These are phyloP conservation scores for Pocota personata DNA, from an alignment of 2,888 invertebrate genomes.

Conservation along the genomic window DNA sequence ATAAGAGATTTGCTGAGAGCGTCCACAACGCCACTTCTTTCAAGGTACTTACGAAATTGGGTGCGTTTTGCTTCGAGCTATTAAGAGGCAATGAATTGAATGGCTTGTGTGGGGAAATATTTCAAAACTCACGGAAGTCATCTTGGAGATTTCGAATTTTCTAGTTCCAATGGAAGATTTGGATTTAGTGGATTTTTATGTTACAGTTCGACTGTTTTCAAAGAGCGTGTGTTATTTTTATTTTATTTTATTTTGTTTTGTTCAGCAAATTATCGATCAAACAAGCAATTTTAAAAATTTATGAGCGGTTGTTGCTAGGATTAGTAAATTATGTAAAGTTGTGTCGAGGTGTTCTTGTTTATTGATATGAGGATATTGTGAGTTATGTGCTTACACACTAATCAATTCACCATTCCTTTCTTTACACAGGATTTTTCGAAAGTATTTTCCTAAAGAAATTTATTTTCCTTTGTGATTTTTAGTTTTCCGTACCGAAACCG, in stretches of 20 bases:
- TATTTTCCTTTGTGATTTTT: no score
- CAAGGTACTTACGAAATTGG: constrained; percentile 82
- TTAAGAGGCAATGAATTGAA: not conserved
- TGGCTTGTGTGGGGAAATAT: not conserved
- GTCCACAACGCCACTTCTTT: constrained; percentile 82
- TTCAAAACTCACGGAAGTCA: constrained; percentile 79
- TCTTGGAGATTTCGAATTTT: constrained; percentile 56
- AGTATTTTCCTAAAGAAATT: no score
- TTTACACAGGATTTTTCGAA: no score
- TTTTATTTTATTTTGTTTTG: constrained; percentile 6
- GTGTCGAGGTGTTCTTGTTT: not conserved
- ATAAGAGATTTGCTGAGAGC: constrained; percentile 81
- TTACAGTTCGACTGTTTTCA: not conserved
- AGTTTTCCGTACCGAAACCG: no score
- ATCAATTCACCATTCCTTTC: no score
- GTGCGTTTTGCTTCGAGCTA: constrained; percentile 82
- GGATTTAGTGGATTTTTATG: not conserved
- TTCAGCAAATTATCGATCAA: constrained; percentile 71
- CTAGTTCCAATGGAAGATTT: not conserved
- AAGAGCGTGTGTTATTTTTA: constrained; percentile 5
- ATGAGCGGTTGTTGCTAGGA: constrained; percentile 39
- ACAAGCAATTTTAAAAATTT: constrained; percentile 42
- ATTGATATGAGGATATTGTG: no score
- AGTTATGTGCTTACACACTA: no score
- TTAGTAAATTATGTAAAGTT: not conserved